Conservation (phyloP, 2,888 invertebrate species). For the Bedellia somnulentella region DNA sequence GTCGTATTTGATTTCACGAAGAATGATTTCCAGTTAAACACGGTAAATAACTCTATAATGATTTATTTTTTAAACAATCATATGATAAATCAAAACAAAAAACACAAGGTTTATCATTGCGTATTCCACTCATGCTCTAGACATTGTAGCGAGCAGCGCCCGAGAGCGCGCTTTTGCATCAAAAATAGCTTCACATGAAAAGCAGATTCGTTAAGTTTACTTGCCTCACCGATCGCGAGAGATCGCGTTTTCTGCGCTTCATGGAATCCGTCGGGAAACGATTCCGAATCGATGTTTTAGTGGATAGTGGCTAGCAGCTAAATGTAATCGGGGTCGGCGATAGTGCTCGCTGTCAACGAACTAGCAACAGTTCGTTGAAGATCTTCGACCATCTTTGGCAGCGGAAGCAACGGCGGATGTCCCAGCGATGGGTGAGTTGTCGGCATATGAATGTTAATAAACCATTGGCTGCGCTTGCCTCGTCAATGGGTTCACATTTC, state of each 20-base stretch:
- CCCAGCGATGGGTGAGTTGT: conserved; percentile 48
- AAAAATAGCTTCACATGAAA: conserved; percentile 59
- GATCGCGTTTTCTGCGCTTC: neutral
- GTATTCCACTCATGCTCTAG: conserved; percentile 60
- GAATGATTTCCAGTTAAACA: no score
- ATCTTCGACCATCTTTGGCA: conserved; percentile 55
- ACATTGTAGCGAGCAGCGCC: conserved; percentile 60
- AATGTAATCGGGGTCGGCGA: conserved; percentile 16
- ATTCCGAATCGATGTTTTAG: neutral
- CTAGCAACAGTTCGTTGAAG: conserved; percentile 26
- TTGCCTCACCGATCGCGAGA: conserved; percentile 30
- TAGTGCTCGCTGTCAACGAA: conserved; percentile 50
- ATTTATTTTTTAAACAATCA: no score
- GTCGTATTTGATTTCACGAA: no score
- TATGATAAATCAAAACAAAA: no score
- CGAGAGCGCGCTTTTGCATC: conserved; percentile 51
- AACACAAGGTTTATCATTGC: no score
- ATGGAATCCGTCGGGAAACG: neutral
- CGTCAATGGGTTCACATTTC: conserved; percentile 42
- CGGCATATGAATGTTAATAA: conserved; percentile 54
- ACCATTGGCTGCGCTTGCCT: no score
- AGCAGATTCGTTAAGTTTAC: conserved; percentile 45
- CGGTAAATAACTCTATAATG: no score
- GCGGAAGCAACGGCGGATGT: conserved; percentile 58
- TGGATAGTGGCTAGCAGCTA: no score